Conservation (phyloP, 2,888 invertebrate genomes). For the Drosophila austrosaltans region DNA sequence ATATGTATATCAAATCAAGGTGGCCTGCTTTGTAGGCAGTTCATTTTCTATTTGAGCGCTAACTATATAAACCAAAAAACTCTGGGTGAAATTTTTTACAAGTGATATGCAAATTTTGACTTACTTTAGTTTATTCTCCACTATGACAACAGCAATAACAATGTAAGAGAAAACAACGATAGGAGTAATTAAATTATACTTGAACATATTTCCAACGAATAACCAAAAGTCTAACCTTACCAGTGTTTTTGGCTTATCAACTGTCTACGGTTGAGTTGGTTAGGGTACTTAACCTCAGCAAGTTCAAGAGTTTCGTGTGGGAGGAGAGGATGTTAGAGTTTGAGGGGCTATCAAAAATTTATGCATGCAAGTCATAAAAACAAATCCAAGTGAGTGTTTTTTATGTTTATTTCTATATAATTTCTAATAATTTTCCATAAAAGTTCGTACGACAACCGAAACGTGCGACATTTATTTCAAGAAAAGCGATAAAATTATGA, state of each 20-base stretch:
- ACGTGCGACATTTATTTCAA: slow-evolving; percentile 70
- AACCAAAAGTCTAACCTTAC: slow-evolving; percentile 52
- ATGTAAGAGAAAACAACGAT: slow-evolving; percentile 21
- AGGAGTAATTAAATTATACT: slow-evolving; percentile 30
- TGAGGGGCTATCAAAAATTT: slow-evolving; percentile 53
- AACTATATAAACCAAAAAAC: neutral
- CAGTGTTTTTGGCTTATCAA: slow-evolving; percentile 48
- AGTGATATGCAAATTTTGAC: slow-evolving; percentile 26
- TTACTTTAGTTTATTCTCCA: slow-evolving; percentile 24
- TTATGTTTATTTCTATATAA: slow-evolving; percentile 72
- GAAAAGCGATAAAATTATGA: slow-evolving; percentile 80
- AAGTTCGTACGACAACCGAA: slow-evolving; percentile 37
- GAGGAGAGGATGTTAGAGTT: neutral
- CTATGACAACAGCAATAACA: slow-evolving; percentile 2
- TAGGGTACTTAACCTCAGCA: slow-evolving; percentile 20
- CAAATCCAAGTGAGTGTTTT: slow-evolving; percentile 52
- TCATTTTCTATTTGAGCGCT: neutral
- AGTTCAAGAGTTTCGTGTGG: neutral
- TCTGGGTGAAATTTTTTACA: slow-evolving; percentile 41
- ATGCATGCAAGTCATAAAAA: slow-evolving; percentile 75
- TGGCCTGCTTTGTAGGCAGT: neutral
- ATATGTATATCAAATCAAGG: neutral
- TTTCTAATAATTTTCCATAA: slow-evolving; percentile 53
- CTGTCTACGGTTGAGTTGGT: slow-evolving; percentile 46
- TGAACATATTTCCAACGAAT: slow-evolving; percentile 21